Conservation (phyloP, 2,888 invertebrate species). For the Pandemis heparana region DNA sequence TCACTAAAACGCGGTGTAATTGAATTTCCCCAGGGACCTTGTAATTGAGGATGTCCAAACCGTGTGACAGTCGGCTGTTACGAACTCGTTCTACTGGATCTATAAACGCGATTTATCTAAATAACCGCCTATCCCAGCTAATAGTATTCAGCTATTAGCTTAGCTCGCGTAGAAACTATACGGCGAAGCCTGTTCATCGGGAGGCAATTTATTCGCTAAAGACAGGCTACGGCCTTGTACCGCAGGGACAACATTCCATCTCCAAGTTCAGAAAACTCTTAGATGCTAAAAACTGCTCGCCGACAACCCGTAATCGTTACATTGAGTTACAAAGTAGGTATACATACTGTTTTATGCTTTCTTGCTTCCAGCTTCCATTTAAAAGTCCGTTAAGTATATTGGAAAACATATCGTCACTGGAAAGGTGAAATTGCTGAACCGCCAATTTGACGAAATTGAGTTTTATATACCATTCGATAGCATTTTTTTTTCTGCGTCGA, state of each 20-base stretch:
- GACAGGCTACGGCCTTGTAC: slow-evolving; percentile 73
- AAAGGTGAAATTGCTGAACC: too few species aligned
- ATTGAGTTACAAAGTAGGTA: slow-evolving; percentile 24
- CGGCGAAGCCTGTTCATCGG: slow-evolving; percentile 71
- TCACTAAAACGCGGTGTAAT: slow-evolving; percentile 20
- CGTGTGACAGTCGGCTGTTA: slow-evolving; percentile 46
- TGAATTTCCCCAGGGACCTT: slow-evolving; percentile 34
- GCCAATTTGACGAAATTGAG: too few species aligned
- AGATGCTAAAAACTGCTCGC: slow-evolving; percentile 65
- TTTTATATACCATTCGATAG: too few species aligned
- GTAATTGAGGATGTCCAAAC: slow-evolving; percentile 41
- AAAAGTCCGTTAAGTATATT: slow-evolving; percentile 27
- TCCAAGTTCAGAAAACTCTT: slow-evolving; percentile 71
- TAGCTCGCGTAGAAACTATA: slow-evolving; percentile 64
- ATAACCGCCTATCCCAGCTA: slow-evolving; percentile 62
- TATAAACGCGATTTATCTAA: slow-evolving; percentile 69
- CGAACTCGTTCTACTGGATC: slow-evolving; percentile 57
- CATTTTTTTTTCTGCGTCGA: too few species aligned
- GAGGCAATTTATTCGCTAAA: slow-evolving; percentile 79
- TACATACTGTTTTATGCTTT: slow-evolving; percentile 28
- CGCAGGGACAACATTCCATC: slow-evolving; percentile 74
- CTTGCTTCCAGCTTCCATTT: slow-evolving; percentile 22
- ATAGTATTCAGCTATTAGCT: slow-evolving; percentile 75
- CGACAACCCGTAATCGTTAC: slow-evolving; percentile 48
- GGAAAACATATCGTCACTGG: background rate